Evolutionary conservation across 2,888 invertebrate species (phyloP).

Genomic region (Trilocha varians): DNA sequence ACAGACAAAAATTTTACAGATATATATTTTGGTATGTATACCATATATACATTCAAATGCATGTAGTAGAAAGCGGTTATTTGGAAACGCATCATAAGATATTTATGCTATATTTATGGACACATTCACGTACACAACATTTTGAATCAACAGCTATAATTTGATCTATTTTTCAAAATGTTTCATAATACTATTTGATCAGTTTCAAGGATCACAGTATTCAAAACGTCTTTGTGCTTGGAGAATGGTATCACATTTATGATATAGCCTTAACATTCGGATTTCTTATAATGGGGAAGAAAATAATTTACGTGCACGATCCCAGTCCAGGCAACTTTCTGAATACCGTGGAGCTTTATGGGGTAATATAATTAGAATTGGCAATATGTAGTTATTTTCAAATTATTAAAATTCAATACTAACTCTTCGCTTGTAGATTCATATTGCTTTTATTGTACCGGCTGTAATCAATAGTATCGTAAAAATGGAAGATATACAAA

Average conservation of each 20-base stretch:
- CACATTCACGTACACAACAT: no score
- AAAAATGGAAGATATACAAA: constrained; percentile 28
- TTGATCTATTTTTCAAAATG: no score
- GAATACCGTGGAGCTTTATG: constrained; percentile 27
- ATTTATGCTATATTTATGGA: no score
- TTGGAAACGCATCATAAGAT: no score
- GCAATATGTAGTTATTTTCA: no score
- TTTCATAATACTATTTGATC: no score
- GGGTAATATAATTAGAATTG: constrained; percentile 18
- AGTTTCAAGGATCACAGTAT: constrained; percentile 36
- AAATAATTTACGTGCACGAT: constrained; percentile 33
- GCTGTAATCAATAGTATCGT: constrained; percentile 30
- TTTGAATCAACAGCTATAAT: no score
- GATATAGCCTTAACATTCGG: constrained; percentile 48
- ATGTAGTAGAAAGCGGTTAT: no score
- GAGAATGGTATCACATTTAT: constrained; percentile 53
- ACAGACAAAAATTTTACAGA: no score
- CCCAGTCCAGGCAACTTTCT: constrained; percentile 21
- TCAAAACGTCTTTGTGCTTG: constrained; percentile 33
- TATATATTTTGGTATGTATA: no score
- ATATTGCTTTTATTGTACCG: constrained; percentile 41
- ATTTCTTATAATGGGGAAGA: constrained; percentile 39
- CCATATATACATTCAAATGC: no score
- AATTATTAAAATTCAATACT: no score
- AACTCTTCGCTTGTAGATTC: constrained; percentile 32